Evolutionary conservation across 2,113 vertebrate genomes (phyloP), one percentile per base, ranked within the genome.

Genomic region (Boulengeromyrus knoepffleri): DNA sequence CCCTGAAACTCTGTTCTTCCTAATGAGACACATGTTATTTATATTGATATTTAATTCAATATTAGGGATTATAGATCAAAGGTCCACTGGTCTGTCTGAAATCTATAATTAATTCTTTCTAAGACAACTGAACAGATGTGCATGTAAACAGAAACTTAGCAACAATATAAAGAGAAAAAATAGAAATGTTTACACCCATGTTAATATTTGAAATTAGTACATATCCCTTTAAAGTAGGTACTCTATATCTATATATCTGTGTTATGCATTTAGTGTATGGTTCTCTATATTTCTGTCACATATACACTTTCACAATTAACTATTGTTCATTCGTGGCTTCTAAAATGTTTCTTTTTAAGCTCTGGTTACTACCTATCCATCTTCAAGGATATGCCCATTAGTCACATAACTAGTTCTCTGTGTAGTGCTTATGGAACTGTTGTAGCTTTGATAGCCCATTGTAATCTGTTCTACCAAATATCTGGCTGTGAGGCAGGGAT

Each of bases 21-120:
- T 95, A 94, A 95, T 90, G 92, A 96, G 92, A 92, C 92, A 92
- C 91, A 92, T 90, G 89, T 90, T 46, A 92, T 94, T 94, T 93
- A 94, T 90, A 90, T 62, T 89, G 90, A 85, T 84, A 90, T 92
- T 92, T 92, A 93, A 95, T 94, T 94, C 94, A 95, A 91, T 92
- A 84, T 24, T 89, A 83, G 66, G 49, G 88, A 56, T 52, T 89
- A 39, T 88, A 92, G 90, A 85, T 88, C 8, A 85, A 85, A 27
- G 31, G 80, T 21, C 83, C 15, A n/a, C 91, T 3, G 45, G 58
- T 90, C 86, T 83, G 90, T 91, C 89, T 89, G 88, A 91, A 90
- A 92, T 92, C 89, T 92, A 85, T 88, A 86, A 87, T 1, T 42
- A 50, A 91, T 47, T 70, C 62, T 7, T 70, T 47, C 9, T 24